Base-by-base conservation (phyloP, 2,797 vertebrate genomes). In the Prionace glauca region DNA sequence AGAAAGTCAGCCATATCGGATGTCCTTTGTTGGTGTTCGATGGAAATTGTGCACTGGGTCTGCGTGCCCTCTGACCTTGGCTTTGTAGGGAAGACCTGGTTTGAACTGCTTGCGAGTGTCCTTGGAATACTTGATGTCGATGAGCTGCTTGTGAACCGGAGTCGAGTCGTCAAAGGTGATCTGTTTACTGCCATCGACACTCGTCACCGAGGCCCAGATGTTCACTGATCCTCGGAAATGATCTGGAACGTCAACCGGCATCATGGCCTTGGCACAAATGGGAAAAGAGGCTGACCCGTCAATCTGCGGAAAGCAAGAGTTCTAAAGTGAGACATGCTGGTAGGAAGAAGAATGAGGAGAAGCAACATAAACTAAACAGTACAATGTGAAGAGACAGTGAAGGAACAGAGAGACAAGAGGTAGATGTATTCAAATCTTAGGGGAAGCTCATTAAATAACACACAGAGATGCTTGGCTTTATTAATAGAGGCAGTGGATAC, bases 51-150 rank as follows among this genome's bases (percentile, higher is more conserved):
- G 56, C 50, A 50, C 56, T 14, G 20, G 56, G 50, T 12, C 41
- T 22, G 50, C 9, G 24, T n/a, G 32, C 10, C 74, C 74, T 81
- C 81, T 97, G 96, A 99, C 99, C 98, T 98, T 99, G 95, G 98
- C 99, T 96, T 98, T 98, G 96, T 98, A 99, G 3, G 99, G 98
- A 96, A 99, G 98, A 50, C 99, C 99, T 0, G 99, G 98, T 96
- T 99, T 99, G 97, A 99, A 99, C 96, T 99, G 98, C 96, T 99
- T 99, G 81, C 98, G 98, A 1, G 99, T 99, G 96, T 99, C 98
- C 96, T 98, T 99, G 86, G 98, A 98, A 96, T 99, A 99, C 95
- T 98, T 98, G 96, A 99, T 98, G 96, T 99, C 99, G 41, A 99
- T 98, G 90, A 99, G 98, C 96, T 99, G 99, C 71, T 98, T 99